phyloP scores from a whole-genome alignment of 53 echinoderm and acorn worm genomes.

The Echinarachnius parma region DNA sequence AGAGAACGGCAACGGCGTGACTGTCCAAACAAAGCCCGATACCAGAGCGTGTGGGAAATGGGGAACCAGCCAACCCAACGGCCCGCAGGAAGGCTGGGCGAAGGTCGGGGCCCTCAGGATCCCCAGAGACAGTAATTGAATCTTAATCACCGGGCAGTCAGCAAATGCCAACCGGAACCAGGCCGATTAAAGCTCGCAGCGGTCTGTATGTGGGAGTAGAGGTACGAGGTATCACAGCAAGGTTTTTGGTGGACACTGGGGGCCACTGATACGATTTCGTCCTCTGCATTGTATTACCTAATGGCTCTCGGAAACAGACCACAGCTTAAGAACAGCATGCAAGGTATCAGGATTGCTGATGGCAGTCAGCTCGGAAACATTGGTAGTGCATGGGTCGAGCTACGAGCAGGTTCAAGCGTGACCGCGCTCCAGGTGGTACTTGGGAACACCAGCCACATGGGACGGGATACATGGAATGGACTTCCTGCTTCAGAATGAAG shows the following conservation, averaged over 20 bases:
- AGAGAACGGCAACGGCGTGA: not conserved
- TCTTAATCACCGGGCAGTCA: too few relatives aligned
- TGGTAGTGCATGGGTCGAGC: slow-evolving; percentile 30
- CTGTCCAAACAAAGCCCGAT: not conserved
- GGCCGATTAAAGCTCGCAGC: not conserved
- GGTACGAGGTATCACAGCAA: slow-evolving; percentile 27
- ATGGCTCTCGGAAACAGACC: slow-evolving; percentile 16
- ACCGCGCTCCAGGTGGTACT: slow-evolving; percentile 21
- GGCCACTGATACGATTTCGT: slow-evolving; percentile 43
- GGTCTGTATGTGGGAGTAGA: slow-evolving; percentile 4
- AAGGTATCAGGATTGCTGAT: slow-evolving; percentile 27
- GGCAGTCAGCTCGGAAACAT: slow-evolving; percentile 23
- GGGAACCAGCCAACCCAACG: slow-evolving; percentile 7
- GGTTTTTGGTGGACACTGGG: slow-evolving; percentile 39
- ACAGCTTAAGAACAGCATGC: not conserved
- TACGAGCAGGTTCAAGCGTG: not conserved
- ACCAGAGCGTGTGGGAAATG: not conserved
- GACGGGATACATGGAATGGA: slow-evolving; percentile 44
- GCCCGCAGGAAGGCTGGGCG: slow-evolving; percentile 8
- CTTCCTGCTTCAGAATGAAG: not conserved
- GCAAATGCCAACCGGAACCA: too few relatives aligned
- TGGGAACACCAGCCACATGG: slow-evolving; percentile 30
- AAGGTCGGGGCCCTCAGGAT: not conserved
- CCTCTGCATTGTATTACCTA: slow-evolving; percentile 23
- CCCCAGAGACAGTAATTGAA: not conserved